Conservation (phyloP, 1,140 invertebrate genomes). For the Cyclargus thomasi region DNA sequence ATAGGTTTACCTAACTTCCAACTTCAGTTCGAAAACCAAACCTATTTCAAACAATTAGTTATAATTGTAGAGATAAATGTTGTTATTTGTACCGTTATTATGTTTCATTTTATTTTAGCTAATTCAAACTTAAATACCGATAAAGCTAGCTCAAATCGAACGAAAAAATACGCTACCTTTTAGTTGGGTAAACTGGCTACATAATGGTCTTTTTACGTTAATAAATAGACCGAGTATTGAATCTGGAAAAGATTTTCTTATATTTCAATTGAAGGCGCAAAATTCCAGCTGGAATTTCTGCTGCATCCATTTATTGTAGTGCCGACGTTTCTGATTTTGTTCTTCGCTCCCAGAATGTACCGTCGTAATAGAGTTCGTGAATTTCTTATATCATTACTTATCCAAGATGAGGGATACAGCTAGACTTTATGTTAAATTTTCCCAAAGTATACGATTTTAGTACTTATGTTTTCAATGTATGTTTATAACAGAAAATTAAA, state of each 20-base stretch:
- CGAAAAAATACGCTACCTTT: too few relatives aligned
- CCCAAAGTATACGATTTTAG: neutral
- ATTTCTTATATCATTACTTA: neutral
- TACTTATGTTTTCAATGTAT: neutral
- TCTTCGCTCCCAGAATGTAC: neutral
- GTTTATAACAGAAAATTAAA: too few relatives aligned
- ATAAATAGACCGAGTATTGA: slow-evolving; percentile 3
- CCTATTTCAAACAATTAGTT: too few relatives aligned
- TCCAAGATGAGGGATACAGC: too few relatives aligned
- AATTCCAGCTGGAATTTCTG: neutral
- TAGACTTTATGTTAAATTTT: neutral
- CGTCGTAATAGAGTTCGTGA: neutral
- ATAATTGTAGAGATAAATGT: too few relatives aligned
- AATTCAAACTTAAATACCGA: too few relatives aligned
- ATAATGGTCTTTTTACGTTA: neutral
- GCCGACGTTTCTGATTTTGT: slow-evolving; percentile 2
- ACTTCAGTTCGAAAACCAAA: too few relatives aligned
- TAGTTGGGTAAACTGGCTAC: neutral
- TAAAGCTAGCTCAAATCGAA: too few relatives aligned
- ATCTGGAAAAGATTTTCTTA: slow-evolving; percentile 1
- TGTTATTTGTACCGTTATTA: too few relatives aligned
- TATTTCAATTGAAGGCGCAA: slow-evolving; percentile 1
- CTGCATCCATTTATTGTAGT: neutral
- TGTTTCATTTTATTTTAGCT: too few relatives aligned
- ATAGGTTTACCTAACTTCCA: too few relatives aligned